Base-by-base conservation (phyloP, 1,140 invertebrate species). In the Yoshiicerus persimilis region DNA sequence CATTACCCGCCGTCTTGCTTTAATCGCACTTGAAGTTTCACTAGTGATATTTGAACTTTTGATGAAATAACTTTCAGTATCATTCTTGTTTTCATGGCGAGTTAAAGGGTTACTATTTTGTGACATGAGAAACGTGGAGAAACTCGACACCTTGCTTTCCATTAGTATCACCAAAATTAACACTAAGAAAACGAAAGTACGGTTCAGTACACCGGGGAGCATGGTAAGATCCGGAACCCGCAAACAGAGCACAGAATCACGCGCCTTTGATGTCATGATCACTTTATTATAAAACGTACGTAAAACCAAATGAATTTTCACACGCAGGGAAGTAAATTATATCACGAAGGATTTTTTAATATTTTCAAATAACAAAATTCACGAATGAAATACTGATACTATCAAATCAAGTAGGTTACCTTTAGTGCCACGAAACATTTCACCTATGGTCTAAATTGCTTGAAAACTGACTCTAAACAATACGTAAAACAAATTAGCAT, bases 1-100 rank as follows among this genome's bases (percentile, higher is more conserved):
- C 85, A 86, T 70, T 23, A 39, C 47, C 64, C 56, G 56, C 47
- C 85, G 85, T 86, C 85, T 27, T 30, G 30, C 62, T 80, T 80
- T 80, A 20, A 80, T 80, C 75, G 10, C 83, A 56, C 80, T 84
- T 84, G 80, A 47, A 38, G n/a, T 34, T 47, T 30, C 83, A 83
- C 34, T 41, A 30, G 23, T 56, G 83, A 25, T 84, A 23, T 30
- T 34, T 30, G 38, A 84, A 84, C 38, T 56, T 25, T 16, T 84
- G 38, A 84, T 84, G 38, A 85, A 85, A 80, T 80, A 38, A 38
- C 75, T 80, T 23, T 32, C 32, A 0, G 30, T 80, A 23, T 38
- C 32, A 80, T 32, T 80, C 23, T 80, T 80, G 32, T 80, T n/a
- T 80, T 32, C 20, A 23, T 66, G 25, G n/a, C 23, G 13, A 38